A percentile compares a stretch with the other conserved stretches of the same genome.
phyloP scores from a whole-genome alignment of 2,113 vertebrate species.

The Grantiella picta region DNA sequence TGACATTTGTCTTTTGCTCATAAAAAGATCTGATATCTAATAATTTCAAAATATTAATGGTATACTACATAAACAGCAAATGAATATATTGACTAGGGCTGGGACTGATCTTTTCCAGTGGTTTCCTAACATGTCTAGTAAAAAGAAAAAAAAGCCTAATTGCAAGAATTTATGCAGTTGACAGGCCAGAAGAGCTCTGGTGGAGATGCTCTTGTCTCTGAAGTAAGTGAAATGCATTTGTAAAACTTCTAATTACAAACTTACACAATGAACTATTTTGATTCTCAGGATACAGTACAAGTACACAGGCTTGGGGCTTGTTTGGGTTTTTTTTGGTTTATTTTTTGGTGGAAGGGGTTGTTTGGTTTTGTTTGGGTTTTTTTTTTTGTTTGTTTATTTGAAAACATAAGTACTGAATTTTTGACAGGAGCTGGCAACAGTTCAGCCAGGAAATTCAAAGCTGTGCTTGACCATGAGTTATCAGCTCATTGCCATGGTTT shows the following conservation, averaged over 20 bases:
- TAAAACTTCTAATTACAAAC: not conserved
- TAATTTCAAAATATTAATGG: slow-evolving; percentile 18
- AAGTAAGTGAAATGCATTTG: not conserved
- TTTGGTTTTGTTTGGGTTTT: not conserved
- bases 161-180: not conserved
- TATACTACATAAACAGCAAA: not conserved
- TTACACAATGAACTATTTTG: not conserved
- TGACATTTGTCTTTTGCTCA: slow-evolving; percentile 23
- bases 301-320: not conserved
- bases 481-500: not conserved
- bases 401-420: not conserved
- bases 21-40: not conserved
- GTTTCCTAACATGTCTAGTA: not conserved
- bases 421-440: not conserved
- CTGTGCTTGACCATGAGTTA: fast-evolving
- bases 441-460: not conserved
- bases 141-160: not conserved
- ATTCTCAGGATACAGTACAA: not conserved
- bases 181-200: not conserved
- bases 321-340: fast-evolving
- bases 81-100: not conserved
- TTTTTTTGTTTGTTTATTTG: not conserved
- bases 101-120: not conserved
- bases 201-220: not conserved
- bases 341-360: fast-evolving